These are phyloP conservation scores for Sarcophaga subvicina DNA, from an alignment of 2,888 invertebrate genomes.

Conservation along the genomic window DNA sequence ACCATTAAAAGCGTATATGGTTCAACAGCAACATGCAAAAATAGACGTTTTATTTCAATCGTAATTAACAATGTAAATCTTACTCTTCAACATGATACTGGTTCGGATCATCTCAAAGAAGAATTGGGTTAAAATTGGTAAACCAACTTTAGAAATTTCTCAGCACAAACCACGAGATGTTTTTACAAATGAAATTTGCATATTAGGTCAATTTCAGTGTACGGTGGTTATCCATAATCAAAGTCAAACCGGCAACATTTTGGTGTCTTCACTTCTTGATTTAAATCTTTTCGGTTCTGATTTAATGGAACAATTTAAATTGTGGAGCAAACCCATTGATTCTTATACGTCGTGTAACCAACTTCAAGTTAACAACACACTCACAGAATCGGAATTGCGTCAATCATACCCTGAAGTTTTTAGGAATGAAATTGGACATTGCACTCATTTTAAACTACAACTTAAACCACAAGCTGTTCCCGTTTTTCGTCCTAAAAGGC, in stretches of 20 bases:
- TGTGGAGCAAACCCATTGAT: no score
- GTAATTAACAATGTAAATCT: background rate
- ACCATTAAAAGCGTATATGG: no score
- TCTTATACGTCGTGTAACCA: background rate
- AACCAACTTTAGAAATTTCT: no score
- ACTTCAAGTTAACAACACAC: background rate
- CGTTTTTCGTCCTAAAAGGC: slow-evolving; percentile 28
- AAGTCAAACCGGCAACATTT: background rate
- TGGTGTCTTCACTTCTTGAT: no score
- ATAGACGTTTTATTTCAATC: slow-evolving; percentile 7
- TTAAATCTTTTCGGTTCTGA: no score
- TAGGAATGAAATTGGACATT: slow-evolving; percentile 46
- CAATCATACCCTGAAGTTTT: background rate
- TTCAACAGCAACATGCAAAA: slow-evolving; percentile 1
- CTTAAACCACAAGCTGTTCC: slow-evolving; percentile 57
- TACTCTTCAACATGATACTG: slow-evolving; percentile 35
- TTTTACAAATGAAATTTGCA: no score
- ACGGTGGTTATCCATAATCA: background rate
- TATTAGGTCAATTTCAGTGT: no score
- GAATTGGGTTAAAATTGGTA: background rate
- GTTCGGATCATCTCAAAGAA: slow-evolving; percentile 24
- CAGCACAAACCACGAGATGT: no score
- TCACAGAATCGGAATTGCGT: background rate
- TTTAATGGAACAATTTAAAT: no score
- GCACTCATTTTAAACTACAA: slow-evolving; percentile 41